Conservation (phyloP, 2,797 vertebrate genomes). For the Artibeus jamaicensis region DNA sequence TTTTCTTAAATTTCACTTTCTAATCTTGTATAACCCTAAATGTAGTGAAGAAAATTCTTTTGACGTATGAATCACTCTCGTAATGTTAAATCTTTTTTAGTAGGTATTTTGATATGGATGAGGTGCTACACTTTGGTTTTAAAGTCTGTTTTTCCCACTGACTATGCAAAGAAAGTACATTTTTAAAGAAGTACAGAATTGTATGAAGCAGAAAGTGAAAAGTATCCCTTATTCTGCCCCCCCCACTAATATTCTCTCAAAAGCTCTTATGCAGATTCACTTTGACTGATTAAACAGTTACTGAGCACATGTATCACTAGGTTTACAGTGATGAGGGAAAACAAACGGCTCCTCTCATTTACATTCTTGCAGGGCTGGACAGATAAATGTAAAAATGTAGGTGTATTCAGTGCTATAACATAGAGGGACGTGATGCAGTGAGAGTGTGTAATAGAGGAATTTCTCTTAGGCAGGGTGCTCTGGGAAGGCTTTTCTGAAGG, state of each 20-base stretch:
- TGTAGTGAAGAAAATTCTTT: neutral
- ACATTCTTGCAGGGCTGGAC: neutral
- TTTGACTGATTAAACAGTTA: slow-evolving; percentile 5
- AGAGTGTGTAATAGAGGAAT: neutral
- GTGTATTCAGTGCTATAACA: neutral
- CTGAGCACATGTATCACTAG: neutral
- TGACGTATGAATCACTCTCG: neutral
- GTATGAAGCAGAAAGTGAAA: neutral
- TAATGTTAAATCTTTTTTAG: neutral
- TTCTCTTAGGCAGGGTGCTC: neutral
- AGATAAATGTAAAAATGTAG: neutral
- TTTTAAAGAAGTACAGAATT: slow-evolving; percentile 18
- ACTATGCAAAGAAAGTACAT: neutral
- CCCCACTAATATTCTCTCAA: neutral
- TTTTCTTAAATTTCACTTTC: slow-evolving; percentile 45
- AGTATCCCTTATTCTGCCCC: neutral
- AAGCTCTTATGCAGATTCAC: neutral
- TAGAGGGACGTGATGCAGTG: neutral
- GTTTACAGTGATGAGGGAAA: neutral
- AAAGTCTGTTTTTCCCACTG: neutral
- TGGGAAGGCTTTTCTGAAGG: neutral
- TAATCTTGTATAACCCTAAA: slow-evolving; percentile 8
- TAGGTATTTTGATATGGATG: slow-evolving; percentile 18
- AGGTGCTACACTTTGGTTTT: slow-evolving; percentile 34
- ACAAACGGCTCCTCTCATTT: neutral